Base-by-base conservation (phyloP, 2,888 invertebrate species). In the Lasiommata megera region DNA sequence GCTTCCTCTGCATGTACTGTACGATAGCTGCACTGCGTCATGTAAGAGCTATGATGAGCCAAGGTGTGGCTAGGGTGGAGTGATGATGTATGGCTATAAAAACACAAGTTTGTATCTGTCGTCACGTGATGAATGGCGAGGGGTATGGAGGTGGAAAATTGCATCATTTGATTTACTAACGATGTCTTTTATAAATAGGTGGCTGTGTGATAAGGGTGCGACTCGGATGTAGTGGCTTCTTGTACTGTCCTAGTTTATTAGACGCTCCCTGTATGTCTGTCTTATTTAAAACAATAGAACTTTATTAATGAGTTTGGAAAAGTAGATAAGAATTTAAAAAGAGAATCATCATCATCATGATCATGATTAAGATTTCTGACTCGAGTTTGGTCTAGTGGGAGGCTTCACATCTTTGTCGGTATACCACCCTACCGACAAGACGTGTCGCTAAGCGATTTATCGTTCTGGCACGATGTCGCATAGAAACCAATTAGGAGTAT, bases 1-100 rank as follows among this genome's bases (percentile, higher is more conserved):
- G n/a, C n/a, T n/a, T n/a, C n/a, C n/a, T n/a, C n/a, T n/a, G n/a
- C n/a, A n/a, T n/a, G n/a, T n/a, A 23, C 29, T 31, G 16, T 46
- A 11, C 6, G 11, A 6, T 46, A 11, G 29, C 14, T 12, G 29
- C 29, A 31, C 46, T 5, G 8, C 5, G 46, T 2, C 1, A 12
- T 43, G 17, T 9, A 18, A 43, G n/a, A 43, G 12, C 14, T 16
- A 50, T 40, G 44, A 43, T 41, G 41, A 31, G 37, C 14, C 6
- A 23, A 36, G 54, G 41, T 40, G 52, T 40, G 40, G 11, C 34
- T 29, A 56, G 69, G 81, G 83, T 74, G 82, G 66, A 78, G 75
- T 80, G 79, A 77, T 82, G 84, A 83, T 80, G 60, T 68, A 83
- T 71, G 71, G 60, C 7, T 54, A 63, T 72, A 82, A 83, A 82